Evolutionary conservation across 2,888 invertebrate species (phyloP), one percentile per base, ranked within the genome.

Genomic region (Luperina nickerlii): DNA sequence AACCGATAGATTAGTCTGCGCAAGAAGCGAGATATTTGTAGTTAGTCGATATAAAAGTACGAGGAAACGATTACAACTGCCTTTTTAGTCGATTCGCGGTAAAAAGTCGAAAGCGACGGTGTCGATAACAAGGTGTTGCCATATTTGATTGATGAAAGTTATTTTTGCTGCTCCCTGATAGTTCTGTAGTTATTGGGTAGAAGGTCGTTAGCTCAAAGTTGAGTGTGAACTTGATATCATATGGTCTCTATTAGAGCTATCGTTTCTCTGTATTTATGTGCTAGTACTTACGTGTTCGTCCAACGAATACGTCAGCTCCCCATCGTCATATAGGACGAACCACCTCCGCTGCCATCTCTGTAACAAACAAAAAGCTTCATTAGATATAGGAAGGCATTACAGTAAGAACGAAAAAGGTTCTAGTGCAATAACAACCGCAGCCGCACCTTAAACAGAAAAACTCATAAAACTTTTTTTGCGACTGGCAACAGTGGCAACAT

Each of bases 281-380:
- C 2, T 62, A 32, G 86, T 92, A 98, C 99, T 99, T 97, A 99
- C 99, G 97, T 99, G 99, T 97, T 99, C 99, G 97, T 99, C 99
- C 93, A 99, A 98, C 69, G 99, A 99, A 96, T 99, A 99, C 74
- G 99, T 99, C 85, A 99, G 97, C 95, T 99, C 99, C 77, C 99
- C 99, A 95, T 99, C 99, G 96, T 99, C 99, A 97, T 99, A 99
- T 77, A 99, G 97, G 76, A 99, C 99, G 97, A 99, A 99, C 98
- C 99, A 99, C 94, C 99, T 97, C 94, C 99, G 97, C 97, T 99
- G 99, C 99, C 99, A 99, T 97, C 99, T 98, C 99, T 99, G 98
- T 62, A 98, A 98, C 94, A 96, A 97, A 85, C 18, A 89, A 88
- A 85, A 81, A 79, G 67, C 20, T 66, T 73, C 1, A 68, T 88